Percentiles rank a stretch among this genome's conserved stretches.
Evolutionary conservation across 1,140 invertebrate genomes (phyloP).

Genomic region (Euglossa dilemma): DNA sequence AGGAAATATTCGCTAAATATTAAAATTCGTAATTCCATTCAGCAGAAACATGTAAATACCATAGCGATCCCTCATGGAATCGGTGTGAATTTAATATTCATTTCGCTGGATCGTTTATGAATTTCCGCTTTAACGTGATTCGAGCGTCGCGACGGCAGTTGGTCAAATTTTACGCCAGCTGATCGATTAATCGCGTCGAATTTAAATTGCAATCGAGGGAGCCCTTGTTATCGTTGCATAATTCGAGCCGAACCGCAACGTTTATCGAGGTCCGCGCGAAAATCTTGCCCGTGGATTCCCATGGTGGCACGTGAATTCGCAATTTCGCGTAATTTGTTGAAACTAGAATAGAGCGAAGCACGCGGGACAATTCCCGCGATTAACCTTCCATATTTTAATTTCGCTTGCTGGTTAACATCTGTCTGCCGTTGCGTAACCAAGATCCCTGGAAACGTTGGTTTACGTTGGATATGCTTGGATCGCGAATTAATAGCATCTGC

Average conservation of each 20-base stretch:
- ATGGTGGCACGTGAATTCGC: neutral
- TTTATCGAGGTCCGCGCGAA: neutral
- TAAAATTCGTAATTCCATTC: too few species aligned
- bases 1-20: too few species aligned
- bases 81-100: too few species aligned
- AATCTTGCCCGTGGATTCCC: neutral
- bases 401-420: conserved; percentile 1
- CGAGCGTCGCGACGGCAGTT: neutral
- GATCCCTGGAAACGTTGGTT: neutral
- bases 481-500: neutral
- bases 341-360: neutral
- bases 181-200: neutral
- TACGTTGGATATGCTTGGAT: neutral
- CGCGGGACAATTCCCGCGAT: neutral
- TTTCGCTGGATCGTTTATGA: too few species aligned
- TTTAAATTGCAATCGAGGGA: neutral
- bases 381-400: conserved; percentile 4
- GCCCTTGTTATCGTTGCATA: neutral
- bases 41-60: too few species aligned
- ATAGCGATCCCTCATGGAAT: too few species aligned
- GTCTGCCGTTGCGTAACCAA: neutral
- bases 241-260: neutral
- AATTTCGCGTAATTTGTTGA: neutral
- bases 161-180: neutral
- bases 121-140: too few species aligned